Conservation (phyloP, 2,113 vertebrate genomes). For the Centropristis striata region DNA sequence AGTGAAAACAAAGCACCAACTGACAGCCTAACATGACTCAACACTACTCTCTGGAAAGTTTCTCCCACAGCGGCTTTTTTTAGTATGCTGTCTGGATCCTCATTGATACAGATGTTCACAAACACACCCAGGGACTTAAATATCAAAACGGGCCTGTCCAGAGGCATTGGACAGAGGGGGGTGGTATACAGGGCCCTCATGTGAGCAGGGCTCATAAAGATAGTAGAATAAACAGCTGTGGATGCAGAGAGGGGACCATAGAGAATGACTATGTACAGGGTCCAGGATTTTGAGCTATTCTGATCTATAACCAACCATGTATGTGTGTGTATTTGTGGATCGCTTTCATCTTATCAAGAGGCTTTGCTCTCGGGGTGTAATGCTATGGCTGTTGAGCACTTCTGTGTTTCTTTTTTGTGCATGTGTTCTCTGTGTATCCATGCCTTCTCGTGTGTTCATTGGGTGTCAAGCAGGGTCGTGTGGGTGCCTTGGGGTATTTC, state of each 20-base stretch:
- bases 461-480: conserved; percentile 65
- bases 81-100: conserved; percentile 75
- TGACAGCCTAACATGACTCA: neutral
- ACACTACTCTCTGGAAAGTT: conserved; percentile 80
- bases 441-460: conserved; percentile 34
- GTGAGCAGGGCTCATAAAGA: too few species aligned
- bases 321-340: neutral
- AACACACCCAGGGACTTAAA: conserved; percentile 43
- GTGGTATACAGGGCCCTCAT: too few species aligned
- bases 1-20: neutral
- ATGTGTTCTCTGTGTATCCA: conserved; percentile 13
- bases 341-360: conserved; percentile 1
- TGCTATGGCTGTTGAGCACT: neutral
- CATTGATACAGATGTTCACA: conserved; percentile 74
- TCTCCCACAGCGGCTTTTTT: conserved; percentile 82
- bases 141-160: neutral
- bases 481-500: conserved; percentile 56
- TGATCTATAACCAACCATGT: neutral
- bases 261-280: too few species aligned
- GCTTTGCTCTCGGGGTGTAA: neutral
- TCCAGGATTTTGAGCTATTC: too few species aligned
- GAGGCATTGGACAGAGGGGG: too few species aligned
- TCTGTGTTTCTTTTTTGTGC: conserved; percentile 24
- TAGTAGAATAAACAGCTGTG: too few species aligned
- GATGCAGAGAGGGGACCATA: too few species aligned